These are phyloP conservation scores for Lycodopsis pacificus DNA, from an alignment of 2,797 vertebrate genomes.

Conservation along the genomic window DNA sequence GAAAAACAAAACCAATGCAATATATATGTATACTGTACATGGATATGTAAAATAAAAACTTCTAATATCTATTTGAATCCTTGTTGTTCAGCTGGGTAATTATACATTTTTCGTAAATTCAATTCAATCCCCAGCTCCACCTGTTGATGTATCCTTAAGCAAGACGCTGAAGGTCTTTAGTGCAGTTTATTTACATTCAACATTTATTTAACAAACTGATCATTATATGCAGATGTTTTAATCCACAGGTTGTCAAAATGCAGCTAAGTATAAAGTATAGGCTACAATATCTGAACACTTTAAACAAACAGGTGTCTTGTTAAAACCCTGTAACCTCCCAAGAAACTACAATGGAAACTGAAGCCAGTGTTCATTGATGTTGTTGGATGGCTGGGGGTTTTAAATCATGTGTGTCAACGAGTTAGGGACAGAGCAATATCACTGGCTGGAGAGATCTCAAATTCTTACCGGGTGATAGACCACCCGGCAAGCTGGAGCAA, in stretches of 20 bases:
- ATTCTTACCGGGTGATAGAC: slow-evolving; percentile 2
- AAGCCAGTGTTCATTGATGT: slow-evolving; percentile 23
- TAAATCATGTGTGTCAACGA: slow-evolving; percentile 22
- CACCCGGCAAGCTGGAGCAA: slow-evolving; percentile 11
- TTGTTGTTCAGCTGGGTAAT: no score
- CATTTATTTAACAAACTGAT: neutral
- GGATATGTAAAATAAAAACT: no score
- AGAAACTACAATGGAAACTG: slow-evolving; percentile 3
- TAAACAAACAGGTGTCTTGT: neutral
- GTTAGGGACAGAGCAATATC: neutral
- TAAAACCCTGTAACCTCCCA: neutral
- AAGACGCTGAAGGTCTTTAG: neutral
- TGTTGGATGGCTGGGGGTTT: slow-evolving; percentile 17
- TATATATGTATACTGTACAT: no score
- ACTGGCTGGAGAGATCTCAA: neutral
- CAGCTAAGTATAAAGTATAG: neutral
- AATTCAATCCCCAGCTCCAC: no score
- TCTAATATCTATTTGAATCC: no score
- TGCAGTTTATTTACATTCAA: neutral
- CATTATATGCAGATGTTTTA: neutral
- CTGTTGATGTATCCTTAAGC: no score
- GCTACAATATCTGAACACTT: neutral
- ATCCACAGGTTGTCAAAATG: neutral
- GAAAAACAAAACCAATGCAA: no score
- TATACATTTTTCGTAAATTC: no score